Evolutionary conservation across 2,113 vertebrate species (phyloP), one percentile per base, ranked within the genome.

Genomic region (Gambusia affinis): DNA sequence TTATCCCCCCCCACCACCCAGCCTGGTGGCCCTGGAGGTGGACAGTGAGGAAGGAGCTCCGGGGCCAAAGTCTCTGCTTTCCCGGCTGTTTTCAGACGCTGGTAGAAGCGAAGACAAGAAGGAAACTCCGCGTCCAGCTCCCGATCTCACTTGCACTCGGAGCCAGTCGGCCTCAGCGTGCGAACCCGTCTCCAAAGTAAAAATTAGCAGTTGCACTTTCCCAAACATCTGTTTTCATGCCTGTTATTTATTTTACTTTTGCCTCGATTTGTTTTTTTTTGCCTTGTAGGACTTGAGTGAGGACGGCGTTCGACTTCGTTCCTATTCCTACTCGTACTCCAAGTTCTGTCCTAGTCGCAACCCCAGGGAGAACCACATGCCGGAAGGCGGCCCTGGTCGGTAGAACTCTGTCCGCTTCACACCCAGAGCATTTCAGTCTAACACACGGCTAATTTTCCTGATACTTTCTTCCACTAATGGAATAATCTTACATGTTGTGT

Each of bases 251-350:
- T 7, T 14, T 14, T 71, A 31, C 4, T 37, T 7, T 30, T 57
- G 11, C 39, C 27, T 64, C 33, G 3, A 33, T 2, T 60, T n/a
- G 14, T 68, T 28, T 63, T 60, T 35, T 35, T 33, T 14, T 10
- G 15, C 83, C 17, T 74, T 83, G 57, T 64, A 99, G 97, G 95
- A 96, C 27, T 73, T 75, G 7, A 51, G 85, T 30, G 85, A 93
- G 8, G 92, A 91, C 67, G 97, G 96, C 7, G 76, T 96, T 70
- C 96, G 97, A 28, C 95, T 96, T 5, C 97, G 98, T 51, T 99
- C 98, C 2, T 99, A 99, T 79, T 99, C 97, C 63, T 97, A 95
- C 90, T 98, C 97, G 0, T 96, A 96, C 0, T 92, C 97, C 29
- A 99, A 98, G 94, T 91, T 95, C 84, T 94, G 92, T 51, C 94